Base-by-base conservation (phyloP, 2,888 invertebrate genomes). In the Macaria liturata region DNA sequence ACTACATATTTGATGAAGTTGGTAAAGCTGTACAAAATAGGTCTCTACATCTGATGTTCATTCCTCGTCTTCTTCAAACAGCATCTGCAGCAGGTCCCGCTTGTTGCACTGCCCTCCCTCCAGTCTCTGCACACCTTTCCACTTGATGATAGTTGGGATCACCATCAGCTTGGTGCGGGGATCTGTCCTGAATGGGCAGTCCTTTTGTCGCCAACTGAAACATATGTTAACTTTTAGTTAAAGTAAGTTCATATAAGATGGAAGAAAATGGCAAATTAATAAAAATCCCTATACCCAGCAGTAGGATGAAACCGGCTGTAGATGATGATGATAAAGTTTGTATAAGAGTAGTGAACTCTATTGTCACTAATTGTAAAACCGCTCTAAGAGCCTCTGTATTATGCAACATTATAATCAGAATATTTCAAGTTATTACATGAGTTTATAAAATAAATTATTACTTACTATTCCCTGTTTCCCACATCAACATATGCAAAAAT, bases 101-200 rank as follows among this genome's bases (percentile, higher is more conserved):
- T 96, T 95, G 52, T 93, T 93, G 76, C 96, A 97, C 69, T 97
- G 95, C 50, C 94, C 94, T 37, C 97, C 97, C 79, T 96, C 95
- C 37, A 98, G 86, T 61, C 95, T 94, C 76, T 97, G 95, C 0
- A 95, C 95, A 4, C 95, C 94, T 57, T 95, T 95, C 96, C 96
- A 97, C 71, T 93, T 93, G 44, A 96, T 82, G 9, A 98, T 81
- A 0, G 98, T 98, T 1, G 98, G 98, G 46, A 98, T 93, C 50
- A 96, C 95, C 78, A 95, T 94, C 54, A 98, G 85, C 67, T 93
- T 94, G 0, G 95, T 94, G 46, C 94, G 93, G 42, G 92, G 77
- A 77, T 98, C 95, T 54, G 95, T 97, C 57, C 98, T 93, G 84
- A 97, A 98, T 1, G 95, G 95, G 78, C 96, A 96, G 9, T 95